A percentile compares a stretch with the other conserved stretches of the same genome.
Conservation (phyloP, 2,113 vertebrate genomes). For the Herpailurus yagouaroundi region DNA sequence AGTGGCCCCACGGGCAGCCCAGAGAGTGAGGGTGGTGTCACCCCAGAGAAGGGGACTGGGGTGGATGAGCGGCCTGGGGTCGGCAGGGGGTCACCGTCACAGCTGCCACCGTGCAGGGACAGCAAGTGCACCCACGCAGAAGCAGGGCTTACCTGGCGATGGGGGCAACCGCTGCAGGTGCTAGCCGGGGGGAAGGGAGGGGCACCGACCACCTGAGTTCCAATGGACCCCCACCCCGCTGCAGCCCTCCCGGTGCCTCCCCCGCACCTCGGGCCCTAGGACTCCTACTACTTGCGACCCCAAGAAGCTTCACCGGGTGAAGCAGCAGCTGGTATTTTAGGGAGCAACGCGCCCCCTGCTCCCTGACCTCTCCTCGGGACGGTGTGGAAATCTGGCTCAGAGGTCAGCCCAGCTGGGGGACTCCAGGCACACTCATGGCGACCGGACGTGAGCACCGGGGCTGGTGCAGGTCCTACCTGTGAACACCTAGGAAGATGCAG, state of each 20-base stretch:
- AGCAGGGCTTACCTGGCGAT: background rate
- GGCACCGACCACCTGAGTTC: fast-evolving
- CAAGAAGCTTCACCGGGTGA: background rate
- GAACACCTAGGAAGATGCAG: background rate
- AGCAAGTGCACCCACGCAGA: background rate
- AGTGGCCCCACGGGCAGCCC: background rate
- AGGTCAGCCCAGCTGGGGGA: fast-evolving
- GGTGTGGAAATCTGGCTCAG: background rate
- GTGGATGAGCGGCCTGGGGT: background rate
- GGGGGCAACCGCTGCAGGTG: background rate
- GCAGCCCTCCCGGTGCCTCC: background rate
- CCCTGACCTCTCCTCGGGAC: background rate
- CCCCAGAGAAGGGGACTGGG: fast-evolving
- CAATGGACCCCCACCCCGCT: fast-evolving
- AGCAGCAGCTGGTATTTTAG: background rate
- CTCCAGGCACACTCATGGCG: background rate
- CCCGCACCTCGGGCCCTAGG: fast-evolving
- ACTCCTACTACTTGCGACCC: too few species aligned
- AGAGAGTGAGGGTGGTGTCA: fast-evolving
- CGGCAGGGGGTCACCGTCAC: fast-evolving
- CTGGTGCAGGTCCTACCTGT: fast-evolving
- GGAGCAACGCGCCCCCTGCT: too few species aligned
- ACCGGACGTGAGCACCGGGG: fast-evolving
- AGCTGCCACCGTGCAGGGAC: background rate
- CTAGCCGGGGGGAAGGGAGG: fast-evolving